Evolutionary conservation across 2,888 invertebrate genomes (phyloP), one percentile per base, ranked within the genome.

Genomic region (Eilema depressum): DNA sequence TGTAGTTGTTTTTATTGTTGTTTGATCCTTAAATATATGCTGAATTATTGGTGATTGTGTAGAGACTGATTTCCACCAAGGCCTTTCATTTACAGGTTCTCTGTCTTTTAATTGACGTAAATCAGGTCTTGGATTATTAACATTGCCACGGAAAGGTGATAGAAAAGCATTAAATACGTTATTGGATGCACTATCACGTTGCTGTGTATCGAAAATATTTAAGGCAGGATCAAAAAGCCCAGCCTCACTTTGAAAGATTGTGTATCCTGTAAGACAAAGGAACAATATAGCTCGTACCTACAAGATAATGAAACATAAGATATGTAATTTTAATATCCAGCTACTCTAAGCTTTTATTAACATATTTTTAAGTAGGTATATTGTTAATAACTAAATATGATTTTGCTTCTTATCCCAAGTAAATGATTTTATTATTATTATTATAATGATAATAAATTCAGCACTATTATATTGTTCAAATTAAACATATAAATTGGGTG

Each of bases 181-280:
- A 30, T 10, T 60, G 53, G 60, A n/a, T 68, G 20, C 28, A 53
- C n/a, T 37, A 60, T 28, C 61, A 28, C n/a, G 37, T 66, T 33
- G 60, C n/a, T 11, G 28, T 7, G 66, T 59, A 60, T 23, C 23
- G 23, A 74, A 69, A 17, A 82, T 71, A 63, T 68, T 74, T 72
- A 10, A 41, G 10, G 73, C 28, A 1, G 74, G 71, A 65, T 74
- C 69, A 20, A 77, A 63, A 26, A 74, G 10, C 30, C 70, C 69
- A 4, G 75, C 75, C 60, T 75, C 66, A 30, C 25, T 56, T 10
- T 11, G 30, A 25, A 28, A 14, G 62, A 69, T 59, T 56, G 53
- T 28, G 23, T 59, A 25, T 17, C 69, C 82, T 82, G 70, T 25
- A 77, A 66, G 20, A 26, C 14, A 56, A 63, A 26, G 23, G 11